Conservation (phyloP, 2,888 invertebrate genomes). For the Horisme vitalbata region DNA sequence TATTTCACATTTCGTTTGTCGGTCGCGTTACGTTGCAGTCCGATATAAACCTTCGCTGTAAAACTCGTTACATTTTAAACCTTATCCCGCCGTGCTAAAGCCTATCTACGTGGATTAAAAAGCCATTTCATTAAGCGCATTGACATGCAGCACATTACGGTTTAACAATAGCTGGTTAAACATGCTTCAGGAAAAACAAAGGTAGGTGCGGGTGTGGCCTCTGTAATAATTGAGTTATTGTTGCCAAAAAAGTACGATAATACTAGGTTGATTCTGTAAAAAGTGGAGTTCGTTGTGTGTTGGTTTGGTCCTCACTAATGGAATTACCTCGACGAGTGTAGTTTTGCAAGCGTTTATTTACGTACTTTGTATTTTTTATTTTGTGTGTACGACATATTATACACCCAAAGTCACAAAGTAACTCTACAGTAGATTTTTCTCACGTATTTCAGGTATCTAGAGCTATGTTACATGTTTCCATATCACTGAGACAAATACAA, state of each 20-base stretch:
- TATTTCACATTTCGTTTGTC: constrained; percentile 59
- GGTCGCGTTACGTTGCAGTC: constrained; percentile 45
- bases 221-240: constrained; percentile 40
- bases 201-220: constrained; percentile 27
- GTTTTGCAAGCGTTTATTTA: too few species aligned
- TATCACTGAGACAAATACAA: too few species aligned
- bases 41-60: constrained; percentile 31
- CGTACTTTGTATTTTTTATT: too few species aligned
- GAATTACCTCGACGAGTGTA: too few species aligned
- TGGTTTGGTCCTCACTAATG: too few species aligned
- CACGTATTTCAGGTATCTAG: too few species aligned
- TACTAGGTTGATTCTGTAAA: constrained; percentile 10
- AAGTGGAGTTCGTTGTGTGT: constrained; percentile 5
- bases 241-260: constrained; percentile 13
- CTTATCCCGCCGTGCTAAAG: constrained; percentile 19
- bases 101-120: constrained; percentile 26
- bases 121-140: constrained; percentile 61
- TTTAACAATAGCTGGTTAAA: constrained; percentile 60
- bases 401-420: too few species aligned
- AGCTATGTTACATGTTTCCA: too few species aligned
- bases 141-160: constrained; percentile 60
- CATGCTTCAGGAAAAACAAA: constrained; percentile 42
- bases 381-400: too few species aligned
- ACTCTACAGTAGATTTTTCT: too few species aligned
- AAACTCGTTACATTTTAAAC: constrained; percentile 22